Conservation (phyloP, 2,888 invertebrate species). For the Dolichopus griseipennis region DNA sequence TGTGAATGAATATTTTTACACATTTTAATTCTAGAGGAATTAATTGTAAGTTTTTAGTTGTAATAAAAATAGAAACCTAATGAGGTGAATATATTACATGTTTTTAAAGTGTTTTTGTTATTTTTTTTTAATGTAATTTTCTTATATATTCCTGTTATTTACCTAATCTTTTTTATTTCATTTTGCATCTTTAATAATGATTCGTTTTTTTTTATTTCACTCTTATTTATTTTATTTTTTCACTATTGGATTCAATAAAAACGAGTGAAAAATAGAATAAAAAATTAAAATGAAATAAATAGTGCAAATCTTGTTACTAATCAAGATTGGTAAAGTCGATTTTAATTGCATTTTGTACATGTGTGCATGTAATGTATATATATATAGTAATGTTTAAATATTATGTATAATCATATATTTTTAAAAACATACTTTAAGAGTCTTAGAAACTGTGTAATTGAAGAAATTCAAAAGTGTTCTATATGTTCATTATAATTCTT, state of each 20-base stretch:
- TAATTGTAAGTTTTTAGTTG: neutral
- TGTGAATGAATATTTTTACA: neutral
- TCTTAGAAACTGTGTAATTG: no score
- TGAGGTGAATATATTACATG: neutral
- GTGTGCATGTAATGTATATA: no score
- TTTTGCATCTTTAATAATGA: neutral
- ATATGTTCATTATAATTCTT: no score
- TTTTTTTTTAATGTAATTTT: neutral
- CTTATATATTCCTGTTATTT: neutral
- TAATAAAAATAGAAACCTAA: neutral
- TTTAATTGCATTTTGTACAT: no score
- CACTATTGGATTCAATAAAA: neutral
- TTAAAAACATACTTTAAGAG: no score
- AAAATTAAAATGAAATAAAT: neutral
- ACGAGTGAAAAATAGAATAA: no score
- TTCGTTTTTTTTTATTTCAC: neutral
- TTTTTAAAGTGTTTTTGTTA: neutral
- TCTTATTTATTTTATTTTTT: no score
- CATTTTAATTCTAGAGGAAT: neutral
- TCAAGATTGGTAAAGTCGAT: neutral
- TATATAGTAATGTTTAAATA: no score
- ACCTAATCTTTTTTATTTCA: neutral
- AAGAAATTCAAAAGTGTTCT: no score
- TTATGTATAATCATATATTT: no score
- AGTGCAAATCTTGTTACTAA: neutral